Percentiles rank a stretch among this genome's conserved stretches.
Evolutionary conservation across 2,797 vertebrate species (phyloP).

Genomic region (Darevskia nairensis): DNA sequence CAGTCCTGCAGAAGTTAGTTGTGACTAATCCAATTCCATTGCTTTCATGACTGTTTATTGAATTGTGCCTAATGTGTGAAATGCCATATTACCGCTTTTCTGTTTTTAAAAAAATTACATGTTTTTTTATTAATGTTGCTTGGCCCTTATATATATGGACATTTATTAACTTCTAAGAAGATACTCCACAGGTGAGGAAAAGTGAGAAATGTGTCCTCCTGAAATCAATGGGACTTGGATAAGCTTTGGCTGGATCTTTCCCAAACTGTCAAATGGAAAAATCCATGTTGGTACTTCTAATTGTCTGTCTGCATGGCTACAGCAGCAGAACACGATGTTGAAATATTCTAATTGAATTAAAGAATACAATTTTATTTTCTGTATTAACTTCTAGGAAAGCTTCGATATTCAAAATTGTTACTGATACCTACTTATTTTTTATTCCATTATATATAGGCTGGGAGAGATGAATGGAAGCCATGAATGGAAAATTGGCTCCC

Average conservation of each 20-base stretch:
- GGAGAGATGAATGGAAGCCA: conserved; percentile 22
- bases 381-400: conserved; percentile 28
- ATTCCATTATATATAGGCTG: background rate
- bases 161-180: conserved; percentile 32
- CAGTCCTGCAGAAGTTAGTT: background rate
- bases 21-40: conserved; percentile 14
- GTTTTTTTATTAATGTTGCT: background rate
- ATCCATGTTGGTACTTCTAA: background rate
- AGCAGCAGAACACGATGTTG: background rate
- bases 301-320: background rate
- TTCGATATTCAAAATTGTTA: conserved; percentile 28
- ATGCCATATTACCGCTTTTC: background rate
- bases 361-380: conserved; percentile 16
- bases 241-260: background rate
- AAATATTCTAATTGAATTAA: conserved; percentile 31
- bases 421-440: background rate
- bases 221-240: background rate
- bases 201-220: background rate
- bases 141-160: conserved; percentile 16
- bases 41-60: background rate
- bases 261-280: background rate
- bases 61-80: background rate
- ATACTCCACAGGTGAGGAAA: conserved; percentile 16
- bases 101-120: too few species aligned
- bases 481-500: too few species aligned